phyloP scores from a whole-genome alignment of 53 echinoderm and acorn worm genomes.

The Echinometra lucunter region DNA sequence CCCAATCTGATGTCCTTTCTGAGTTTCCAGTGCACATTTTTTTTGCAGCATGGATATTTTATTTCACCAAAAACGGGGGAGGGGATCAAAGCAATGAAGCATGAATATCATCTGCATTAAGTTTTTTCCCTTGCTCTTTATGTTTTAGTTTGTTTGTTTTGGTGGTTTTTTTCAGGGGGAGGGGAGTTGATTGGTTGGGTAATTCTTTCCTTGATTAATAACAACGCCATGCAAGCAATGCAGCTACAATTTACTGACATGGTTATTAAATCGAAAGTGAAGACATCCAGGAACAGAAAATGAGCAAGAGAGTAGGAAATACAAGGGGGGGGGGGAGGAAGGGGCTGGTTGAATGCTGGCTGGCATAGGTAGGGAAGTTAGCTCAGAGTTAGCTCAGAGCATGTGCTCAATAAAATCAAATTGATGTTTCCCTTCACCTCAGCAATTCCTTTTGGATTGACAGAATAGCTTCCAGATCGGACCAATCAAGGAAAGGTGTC shows the following conservation, averaged over 20 bases:
- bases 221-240: neutral
- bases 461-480: slow-evolving; percentile 39
- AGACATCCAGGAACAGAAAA: neutral
- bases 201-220: no score
- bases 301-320: neutral
- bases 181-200: no score
- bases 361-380: neutral
- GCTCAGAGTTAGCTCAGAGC: slow-evolving; percentile 6
- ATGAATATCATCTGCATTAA: no score
- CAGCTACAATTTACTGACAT: neutral
- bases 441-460: slow-evolving; percentile 38
- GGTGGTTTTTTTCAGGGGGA: neutral
- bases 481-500: slow-evolving; percentile 58
- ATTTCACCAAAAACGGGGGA: no score
- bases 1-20: no score
- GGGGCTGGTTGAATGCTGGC: neutral
- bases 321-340: neutral
- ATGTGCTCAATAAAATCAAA: slow-evolving; percentile 38
- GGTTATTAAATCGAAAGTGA: neutral
- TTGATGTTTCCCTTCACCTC: slow-evolving; percentile 40
- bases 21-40: no score
- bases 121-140: neutral
- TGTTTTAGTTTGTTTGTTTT: neutral
- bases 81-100: no score
- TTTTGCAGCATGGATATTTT: no score